Evolutionary conservation across 2,888 invertebrate species (phyloP), one percentile per base, ranked within the genome.

Genomic region (Cheilosia vernalis): DNA sequence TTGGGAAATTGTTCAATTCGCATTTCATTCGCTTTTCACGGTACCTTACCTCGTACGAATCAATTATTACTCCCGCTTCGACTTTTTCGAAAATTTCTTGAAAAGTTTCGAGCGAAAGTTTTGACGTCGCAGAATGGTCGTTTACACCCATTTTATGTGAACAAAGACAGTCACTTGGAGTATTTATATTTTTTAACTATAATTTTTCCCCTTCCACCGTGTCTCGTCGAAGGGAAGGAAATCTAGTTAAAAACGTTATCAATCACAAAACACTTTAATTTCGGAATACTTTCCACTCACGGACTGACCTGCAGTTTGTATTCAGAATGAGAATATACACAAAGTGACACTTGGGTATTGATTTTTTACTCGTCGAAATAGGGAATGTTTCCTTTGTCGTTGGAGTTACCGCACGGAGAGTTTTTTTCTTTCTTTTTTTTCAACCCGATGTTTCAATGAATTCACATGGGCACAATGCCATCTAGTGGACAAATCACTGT

Each of bases 41-140:
- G 58, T 49, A 17, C 72, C 88, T 87, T 89, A 93, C 94, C 93
- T 94, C 93, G 90, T 93, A 94, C 33, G 93, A 91, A 73, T 93
- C 92, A 87, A 94, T 92, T 58, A 91, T 90, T 61, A 94, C 94
- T 88, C 93, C 93, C 64, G 94, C 94, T 87, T 94, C 93, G 51
- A 94, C 93, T 44, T 93, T 92, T 87, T 92, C 92, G 76, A 94
- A 92, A 53, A 94, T 91, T 15, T 93, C 92, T 89, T 93, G 93
- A 87, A 94, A 92, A 87, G 94, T 93, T 74, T 93, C 93, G 81
- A 94, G 90, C n/a, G 93, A 93, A 64, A 94, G 90, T 85, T 90
- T 87, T 24, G 88, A 81, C 21, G 64, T 76, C 27, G 77, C 72
- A 55, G 69, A 80, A 42, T 78, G 72, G 51, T 88, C 88, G 73